Conservation (phyloP, 2,797 vertebrate genomes). For the Neosalanx taihuensis region DNA sequence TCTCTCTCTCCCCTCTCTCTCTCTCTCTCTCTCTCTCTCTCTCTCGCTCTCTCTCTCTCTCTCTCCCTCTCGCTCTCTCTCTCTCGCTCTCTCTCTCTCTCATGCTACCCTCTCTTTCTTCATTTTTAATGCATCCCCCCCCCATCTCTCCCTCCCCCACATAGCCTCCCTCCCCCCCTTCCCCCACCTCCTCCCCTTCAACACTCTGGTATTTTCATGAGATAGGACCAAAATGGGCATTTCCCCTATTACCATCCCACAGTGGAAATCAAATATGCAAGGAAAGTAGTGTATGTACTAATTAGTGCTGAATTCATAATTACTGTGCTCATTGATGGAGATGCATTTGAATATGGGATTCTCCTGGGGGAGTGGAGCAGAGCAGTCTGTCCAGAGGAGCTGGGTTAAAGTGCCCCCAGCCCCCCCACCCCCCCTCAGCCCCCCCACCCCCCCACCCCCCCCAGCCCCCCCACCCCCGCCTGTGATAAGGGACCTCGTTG, state of each 20-base stretch:
- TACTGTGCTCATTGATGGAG: slow-evolving; percentile 99
- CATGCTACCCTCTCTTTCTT: slow-evolving; percentile 37
- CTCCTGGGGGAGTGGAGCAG: slow-evolving; percentile 88
- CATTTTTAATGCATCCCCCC: slow-evolving; percentile 99
- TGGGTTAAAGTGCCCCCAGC: slow-evolving; percentile 65
- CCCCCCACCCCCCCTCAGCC: slow-evolving; percentile 72
- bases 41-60: slow-evolving; percentile 3
- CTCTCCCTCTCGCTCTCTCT: background rate
- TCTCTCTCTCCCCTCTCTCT: too few species aligned
- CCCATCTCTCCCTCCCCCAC: slow-evolving; percentile 95
- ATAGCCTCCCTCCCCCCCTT: slow-evolving; percentile 84
- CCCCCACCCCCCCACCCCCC: slow-evolving; percentile 81
- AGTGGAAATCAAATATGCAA: slow-evolving; percentile 99
- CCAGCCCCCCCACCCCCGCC: too few species aligned
- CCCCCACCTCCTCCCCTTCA: slow-evolving; percentile 83
- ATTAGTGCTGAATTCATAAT: slow-evolving; percentile 99
- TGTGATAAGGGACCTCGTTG: slow-evolving; percentile 99
- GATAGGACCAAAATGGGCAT: slow-evolving; percentile 99
- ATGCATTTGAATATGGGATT: slow-evolving; percentile 99
- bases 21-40: background rate
- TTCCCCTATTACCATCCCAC: slow-evolving; percentile 99
- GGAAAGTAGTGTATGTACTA: slow-evolving; percentile 99
- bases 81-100: background rate
- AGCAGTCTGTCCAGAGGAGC: slow-evolving; percentile 99
- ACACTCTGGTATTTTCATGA: slow-evolving; percentile 99